Conservation (phyloP, 2,113 vertebrate species). For the Paracanthobrama guichenoti region DNA sequence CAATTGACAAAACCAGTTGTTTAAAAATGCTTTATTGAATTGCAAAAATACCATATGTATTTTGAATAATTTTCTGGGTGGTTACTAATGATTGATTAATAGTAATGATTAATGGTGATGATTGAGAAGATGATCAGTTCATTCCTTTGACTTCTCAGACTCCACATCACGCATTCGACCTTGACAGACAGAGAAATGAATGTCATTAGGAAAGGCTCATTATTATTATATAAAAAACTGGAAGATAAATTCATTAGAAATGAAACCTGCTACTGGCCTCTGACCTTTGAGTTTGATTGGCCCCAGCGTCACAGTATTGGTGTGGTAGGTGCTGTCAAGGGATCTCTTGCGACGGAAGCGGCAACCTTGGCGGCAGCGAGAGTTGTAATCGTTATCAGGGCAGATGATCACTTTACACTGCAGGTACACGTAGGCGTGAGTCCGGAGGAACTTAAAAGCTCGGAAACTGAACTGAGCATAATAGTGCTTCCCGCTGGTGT, state of each 20-base stretch:
- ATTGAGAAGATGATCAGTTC: no score
- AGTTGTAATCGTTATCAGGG: slow-evolving; percentile 59
- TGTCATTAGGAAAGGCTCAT: no score
- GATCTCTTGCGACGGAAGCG: slow-evolving; percentile 71
- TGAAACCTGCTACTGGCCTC: no score
- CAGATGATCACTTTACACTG: slow-evolving; percentile 81
- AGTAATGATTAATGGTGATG: no score
- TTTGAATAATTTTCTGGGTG: no score
- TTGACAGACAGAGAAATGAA: no score
- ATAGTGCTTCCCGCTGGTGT: slow-evolving; percentile 53
- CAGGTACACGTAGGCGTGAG: slow-evolving; percentile 72
- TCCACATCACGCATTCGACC: no score
- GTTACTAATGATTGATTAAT: no score
- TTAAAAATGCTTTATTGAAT: slow-evolving; percentile 16
- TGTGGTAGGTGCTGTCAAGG: slow-evolving; percentile 64
- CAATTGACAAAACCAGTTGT: not conserved
- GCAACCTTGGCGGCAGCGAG: slow-evolving; percentile 78
- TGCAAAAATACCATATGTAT: no score
- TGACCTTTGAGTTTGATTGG: slow-evolving; percentile 77
- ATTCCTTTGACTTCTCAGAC: no score
- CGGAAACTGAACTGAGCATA: slow-evolving; percentile 77
- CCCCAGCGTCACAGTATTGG: slow-evolving; percentile 73
- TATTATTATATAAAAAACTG: no score
- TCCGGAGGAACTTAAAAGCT: slow-evolving; percentile 81
- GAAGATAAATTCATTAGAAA: no score